Evolutionary conservation across 2,797 vertebrate genomes (phyloP).

Genomic region (Nannoperca australis): DNA sequence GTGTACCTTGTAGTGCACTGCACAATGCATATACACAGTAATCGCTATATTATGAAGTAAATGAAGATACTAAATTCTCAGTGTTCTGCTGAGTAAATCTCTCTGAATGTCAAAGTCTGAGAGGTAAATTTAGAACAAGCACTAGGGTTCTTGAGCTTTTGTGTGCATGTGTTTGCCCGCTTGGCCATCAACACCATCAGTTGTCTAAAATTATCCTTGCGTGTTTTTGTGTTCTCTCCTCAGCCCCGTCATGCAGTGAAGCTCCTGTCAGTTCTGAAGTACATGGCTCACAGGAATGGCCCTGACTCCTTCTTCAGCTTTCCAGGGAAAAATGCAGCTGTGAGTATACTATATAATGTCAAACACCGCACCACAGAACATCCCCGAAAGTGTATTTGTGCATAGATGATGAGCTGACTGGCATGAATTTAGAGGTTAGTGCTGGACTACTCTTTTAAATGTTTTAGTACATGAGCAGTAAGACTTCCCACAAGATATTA

Average conservation of each 20-base stretch:
- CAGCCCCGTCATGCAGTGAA: constrained; percentile 97
- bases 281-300: constrained; percentile 95
- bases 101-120: constrained; percentile 17
- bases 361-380: neutral
- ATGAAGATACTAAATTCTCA: neutral
- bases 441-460: neutral
- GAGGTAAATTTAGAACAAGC: constrained; percentile 50
- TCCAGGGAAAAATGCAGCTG: constrained; percentile 97
- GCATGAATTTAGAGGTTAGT: neutral
- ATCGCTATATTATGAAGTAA: neutral
- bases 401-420: neutral
- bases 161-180: neutral
- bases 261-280: constrained; percentile 94
- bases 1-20: neutral
- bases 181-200: neutral
- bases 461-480: neutral
- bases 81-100: constrained; percentile 23
- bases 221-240: constrained; percentile 26
- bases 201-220: neutral
- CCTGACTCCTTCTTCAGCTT: constrained; percentile 99
- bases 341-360: constrained; percentile 77
- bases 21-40: neutral
- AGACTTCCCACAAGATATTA: neutral
- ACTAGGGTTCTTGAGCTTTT: neutral
- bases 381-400: neutral